phyloP scores from a whole-genome alignment of 1,140 invertebrate genomes.

The Hycleus phaleratus region DNA sequence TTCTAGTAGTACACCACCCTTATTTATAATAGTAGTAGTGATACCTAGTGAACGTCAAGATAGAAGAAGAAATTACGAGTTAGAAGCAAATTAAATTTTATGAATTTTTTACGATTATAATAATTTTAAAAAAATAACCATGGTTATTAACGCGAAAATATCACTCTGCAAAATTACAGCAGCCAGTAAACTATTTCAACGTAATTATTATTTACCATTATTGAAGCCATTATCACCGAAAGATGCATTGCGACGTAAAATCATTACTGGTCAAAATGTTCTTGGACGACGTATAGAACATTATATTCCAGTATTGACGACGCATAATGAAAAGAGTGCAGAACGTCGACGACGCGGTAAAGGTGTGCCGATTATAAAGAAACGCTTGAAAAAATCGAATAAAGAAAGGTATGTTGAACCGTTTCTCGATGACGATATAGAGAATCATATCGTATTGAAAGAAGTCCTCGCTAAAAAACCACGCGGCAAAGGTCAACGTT shows the following conservation, averaged over 20 bases:
- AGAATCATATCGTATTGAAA: slow-evolving; percentile 50
- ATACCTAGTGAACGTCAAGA: neutral
- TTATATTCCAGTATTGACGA: slow-evolving; percentile 62
- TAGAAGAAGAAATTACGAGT: neutral
- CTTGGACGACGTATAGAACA: slow-evolving; percentile 43
- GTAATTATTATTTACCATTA: slow-evolving; percentile 75
- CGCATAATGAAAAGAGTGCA: slow-evolving; percentile 32
- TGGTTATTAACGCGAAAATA: slow-evolving; percentile 42
- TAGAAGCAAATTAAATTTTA: slow-evolving; percentile 4
- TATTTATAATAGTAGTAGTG: slow-evolving; percentile 3
- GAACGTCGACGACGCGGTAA: slow-evolving; percentile 45
- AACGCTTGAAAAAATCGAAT: slow-evolving; percentile 52
- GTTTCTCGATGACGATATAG: slow-evolving; percentile 60
- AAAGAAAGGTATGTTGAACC: slow-evolving; percentile 53
- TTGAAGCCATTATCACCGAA: slow-evolving; percentile 72
- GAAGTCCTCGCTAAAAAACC: slow-evolving; percentile 47
- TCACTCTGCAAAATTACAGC: slow-evolving; percentile 74
- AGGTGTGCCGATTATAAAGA: slow-evolving; percentile 48
- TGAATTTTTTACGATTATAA: no score
- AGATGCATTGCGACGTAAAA: slow-evolving; percentile 56
- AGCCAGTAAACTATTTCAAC: slow-evolving; percentile 66
- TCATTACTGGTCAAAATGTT: slow-evolving; percentile 43
- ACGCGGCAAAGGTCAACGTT: slow-evolving; percentile 31
- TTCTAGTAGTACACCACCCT: slow-evolving; percentile 4
- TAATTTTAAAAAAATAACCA: neutral